phyloP scores from a whole-genome alignment of 2,797 vertebrate genomes.

The Dermochelys coriacea region DNA sequence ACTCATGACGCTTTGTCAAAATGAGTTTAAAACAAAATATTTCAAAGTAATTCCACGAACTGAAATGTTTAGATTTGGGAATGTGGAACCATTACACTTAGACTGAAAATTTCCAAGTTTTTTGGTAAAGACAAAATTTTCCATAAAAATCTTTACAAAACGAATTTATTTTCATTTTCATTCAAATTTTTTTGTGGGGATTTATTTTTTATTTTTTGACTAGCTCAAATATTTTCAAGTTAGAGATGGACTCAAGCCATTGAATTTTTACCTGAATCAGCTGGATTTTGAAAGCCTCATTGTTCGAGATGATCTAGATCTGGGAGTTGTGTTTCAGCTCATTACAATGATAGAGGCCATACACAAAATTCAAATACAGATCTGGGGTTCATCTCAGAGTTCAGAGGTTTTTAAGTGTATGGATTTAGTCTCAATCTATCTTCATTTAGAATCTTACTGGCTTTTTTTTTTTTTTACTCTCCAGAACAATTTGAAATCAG shows the following conservation, averaged over 20 bases:
- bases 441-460: background rate
- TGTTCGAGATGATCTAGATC: background rate
- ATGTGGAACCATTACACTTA: background rate
- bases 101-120: background rate
- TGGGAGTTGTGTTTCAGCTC: background rate
- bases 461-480: background rate
- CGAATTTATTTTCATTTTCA: background rate
- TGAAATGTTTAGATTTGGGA: background rate
- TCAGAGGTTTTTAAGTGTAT: rapidly evolving
- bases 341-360: background rate
- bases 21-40: background rate
- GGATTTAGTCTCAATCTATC: background rate
- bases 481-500: rapidly evolving
- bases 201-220: background rate
- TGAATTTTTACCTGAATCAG: background rate
- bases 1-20: background rate
- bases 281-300: background rate
- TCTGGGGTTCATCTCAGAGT: background rate
- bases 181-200: background rate
- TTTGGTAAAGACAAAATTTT: background rate
- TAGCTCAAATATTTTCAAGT: background rate
- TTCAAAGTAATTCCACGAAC: background rate
- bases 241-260: background rate
- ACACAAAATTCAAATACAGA: background rate
- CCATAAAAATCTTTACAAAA: background rate